Conservation (phyloP, 2,888 invertebrate genomes). For the Syrphus vitripennis region DNA sequence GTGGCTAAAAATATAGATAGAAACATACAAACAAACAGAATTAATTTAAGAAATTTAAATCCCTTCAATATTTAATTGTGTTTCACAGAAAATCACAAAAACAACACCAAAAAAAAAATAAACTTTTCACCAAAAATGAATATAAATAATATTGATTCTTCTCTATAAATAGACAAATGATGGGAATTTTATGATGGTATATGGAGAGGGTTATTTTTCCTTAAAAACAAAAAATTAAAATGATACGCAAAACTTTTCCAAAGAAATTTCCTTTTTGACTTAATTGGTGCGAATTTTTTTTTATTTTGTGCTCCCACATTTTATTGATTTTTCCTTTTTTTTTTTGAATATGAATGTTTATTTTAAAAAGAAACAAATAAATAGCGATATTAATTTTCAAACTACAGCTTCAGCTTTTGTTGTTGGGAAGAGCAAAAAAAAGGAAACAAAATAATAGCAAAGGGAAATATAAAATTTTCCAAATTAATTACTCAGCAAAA, state of each 20-base stretch:
- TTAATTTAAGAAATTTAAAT: background rate
- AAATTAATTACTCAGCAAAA: slow-evolving; percentile 12
- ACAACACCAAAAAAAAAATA: background rate
- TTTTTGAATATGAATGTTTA: slow-evolving; percentile 7
- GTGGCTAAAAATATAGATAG: background rate
- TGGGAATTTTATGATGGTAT: too few species aligned
- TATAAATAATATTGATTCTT: background rate
- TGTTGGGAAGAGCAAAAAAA: background rate
- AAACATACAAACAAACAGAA: background rate
- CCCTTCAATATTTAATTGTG: background rate
- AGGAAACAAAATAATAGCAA: background rate
- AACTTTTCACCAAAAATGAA: background rate
- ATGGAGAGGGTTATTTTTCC: background rate
- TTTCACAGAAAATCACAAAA: background rate
- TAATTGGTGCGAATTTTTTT: background rate
- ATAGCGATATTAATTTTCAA: background rate
- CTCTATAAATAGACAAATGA: background rate
- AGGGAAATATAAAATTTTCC: background rate
- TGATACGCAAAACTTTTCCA: background rate
- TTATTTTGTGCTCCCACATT: background rate
- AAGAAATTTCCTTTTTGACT: background rate
- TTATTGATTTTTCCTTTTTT: slow-evolving; percentile 11
- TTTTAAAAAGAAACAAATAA: background rate
- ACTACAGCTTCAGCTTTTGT: background rate
- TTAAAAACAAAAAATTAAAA: background rate